These are phyloP conservation scores for Lasioglossum vierecki DNA, from an alignment of 2,888 invertebrate genomes.

Conservation along the genomic window DNA sequence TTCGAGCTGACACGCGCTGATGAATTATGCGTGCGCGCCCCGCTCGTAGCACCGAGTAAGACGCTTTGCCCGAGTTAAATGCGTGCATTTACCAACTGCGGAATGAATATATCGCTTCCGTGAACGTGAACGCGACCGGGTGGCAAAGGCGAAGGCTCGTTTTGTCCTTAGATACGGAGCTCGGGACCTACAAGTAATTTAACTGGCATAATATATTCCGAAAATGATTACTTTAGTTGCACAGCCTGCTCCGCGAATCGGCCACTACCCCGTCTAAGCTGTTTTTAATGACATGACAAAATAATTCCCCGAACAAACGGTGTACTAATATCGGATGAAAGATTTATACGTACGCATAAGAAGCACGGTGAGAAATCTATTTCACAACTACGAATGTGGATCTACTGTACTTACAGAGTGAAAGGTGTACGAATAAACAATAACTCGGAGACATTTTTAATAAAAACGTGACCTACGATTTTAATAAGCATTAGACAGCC, in stretches of 20 bases:
- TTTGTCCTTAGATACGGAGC: neutral
- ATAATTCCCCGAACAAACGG: neutral
- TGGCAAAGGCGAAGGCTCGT: neutral
- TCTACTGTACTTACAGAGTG: no score
- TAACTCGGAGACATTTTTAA: no score
- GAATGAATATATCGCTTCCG: conserved; percentile 9
- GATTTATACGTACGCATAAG: neutral
- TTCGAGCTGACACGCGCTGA: conserved; percentile 7
- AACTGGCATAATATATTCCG: neutral
- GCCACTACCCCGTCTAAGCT: neutral
- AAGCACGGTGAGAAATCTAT: neutral
- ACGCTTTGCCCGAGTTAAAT: neutral
- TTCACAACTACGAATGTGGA: neutral
- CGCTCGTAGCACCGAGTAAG: conserved; percentile 18
- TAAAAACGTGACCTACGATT: no score
- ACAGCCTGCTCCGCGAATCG: neutral
- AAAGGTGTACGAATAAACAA: no score
- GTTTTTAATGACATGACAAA: neutral
- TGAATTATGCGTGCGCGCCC: conserved; percentile 24
- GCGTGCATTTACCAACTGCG: conserved; percentile 1
- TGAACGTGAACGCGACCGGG: neutral
- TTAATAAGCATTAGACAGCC: no score
- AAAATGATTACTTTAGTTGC: neutral
- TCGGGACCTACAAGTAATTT: neutral
- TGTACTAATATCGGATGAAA: neutral